phyloP scores from a whole-genome alignment of 2,888 invertebrate species.

The Spatulosminthurus flaviceps region DNA sequence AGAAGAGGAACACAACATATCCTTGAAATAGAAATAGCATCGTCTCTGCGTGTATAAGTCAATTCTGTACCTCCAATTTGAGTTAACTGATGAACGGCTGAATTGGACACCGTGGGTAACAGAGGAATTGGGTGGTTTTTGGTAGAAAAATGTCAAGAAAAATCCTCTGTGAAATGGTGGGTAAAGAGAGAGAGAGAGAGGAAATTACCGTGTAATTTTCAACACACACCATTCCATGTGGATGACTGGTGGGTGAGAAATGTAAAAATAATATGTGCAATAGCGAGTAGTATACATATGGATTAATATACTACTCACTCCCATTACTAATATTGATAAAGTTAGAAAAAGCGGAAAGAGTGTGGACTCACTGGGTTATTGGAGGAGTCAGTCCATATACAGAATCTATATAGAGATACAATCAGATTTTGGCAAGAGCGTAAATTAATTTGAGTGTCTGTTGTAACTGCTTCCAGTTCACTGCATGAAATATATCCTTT shows the following conservation, averaged over 20 bases:
- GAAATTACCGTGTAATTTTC: neutral
- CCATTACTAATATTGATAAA: neutral
- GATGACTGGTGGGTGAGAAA: neutral
- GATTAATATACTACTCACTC: conserved; percentile 4
- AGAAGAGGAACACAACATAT: neutral
- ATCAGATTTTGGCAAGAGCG: conserved; percentile 11
- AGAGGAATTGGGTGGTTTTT: neutral
- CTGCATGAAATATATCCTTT: conserved; percentile 23
- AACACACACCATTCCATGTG: neutral
- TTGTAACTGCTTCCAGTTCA: conserved; percentile 7
- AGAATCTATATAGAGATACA: neutral
- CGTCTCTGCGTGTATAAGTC: too few species aligned
- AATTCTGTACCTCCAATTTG: too few species aligned
- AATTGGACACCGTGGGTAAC: neutral
- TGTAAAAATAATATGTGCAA: conserved; percentile 12
- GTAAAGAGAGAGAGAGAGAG: neutral
- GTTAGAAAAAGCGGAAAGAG: neutral
- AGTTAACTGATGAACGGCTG: neutral
- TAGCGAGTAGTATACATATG: neutral
- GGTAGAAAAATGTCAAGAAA: neutral
- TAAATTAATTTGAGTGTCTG: conserved; percentile 25
- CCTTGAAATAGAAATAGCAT: neutral
- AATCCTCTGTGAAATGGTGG: neutral
- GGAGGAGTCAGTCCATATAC: too few species aligned
- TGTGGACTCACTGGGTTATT: too few species aligned